These are phyloP conservation scores for Adoxophyes honmai DNA, from an alignment of 1,140 invertebrate genomes.

Conservation along the genomic window DNA sequence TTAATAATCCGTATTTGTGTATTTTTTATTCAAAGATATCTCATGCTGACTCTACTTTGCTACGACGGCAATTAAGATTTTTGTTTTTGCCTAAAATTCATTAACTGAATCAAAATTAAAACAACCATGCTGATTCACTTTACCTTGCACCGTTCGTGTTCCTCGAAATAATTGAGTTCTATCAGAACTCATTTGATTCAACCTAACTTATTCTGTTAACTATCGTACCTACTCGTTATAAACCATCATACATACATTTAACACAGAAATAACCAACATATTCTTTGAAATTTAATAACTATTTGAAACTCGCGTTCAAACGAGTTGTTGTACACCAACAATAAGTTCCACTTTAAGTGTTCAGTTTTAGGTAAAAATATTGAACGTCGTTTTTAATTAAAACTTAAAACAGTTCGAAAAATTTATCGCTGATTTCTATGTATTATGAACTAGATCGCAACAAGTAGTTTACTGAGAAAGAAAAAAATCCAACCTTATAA, in stretches of 20 bases:
- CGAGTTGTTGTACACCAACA: too few species aligned
- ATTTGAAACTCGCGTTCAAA: too few species aligned
- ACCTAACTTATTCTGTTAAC: background rate
- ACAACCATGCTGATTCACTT: background rate
- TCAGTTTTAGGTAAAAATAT: too few species aligned
- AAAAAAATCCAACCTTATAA: too few species aligned
- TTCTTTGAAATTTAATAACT: background rate
- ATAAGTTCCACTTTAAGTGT: background rate
- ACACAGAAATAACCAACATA: background rate
- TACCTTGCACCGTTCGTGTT: background rate
- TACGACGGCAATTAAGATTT: conserved; percentile 40
- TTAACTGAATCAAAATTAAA: conserved; percentile 21
- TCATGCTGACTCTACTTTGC: conserved; percentile 26
- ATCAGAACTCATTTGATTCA: background rate
- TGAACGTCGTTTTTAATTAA: too few species aligned
- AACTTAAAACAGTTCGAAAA: too few species aligned
- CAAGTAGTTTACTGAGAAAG: too few species aligned
- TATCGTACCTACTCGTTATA: background rate
- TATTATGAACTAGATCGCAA: too few species aligned
- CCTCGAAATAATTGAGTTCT: background rate
- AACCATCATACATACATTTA: background rate
- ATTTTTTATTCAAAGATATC: too few species aligned
- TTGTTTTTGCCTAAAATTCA: conserved; percentile 38
- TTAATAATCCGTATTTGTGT: too few species aligned
- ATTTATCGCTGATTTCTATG: too few species aligned